These are phyloP conservation scores for Galeruca laticollis DNA, from an alignment of 2,888 invertebrate species.

Conservation along the genomic window DNA sequence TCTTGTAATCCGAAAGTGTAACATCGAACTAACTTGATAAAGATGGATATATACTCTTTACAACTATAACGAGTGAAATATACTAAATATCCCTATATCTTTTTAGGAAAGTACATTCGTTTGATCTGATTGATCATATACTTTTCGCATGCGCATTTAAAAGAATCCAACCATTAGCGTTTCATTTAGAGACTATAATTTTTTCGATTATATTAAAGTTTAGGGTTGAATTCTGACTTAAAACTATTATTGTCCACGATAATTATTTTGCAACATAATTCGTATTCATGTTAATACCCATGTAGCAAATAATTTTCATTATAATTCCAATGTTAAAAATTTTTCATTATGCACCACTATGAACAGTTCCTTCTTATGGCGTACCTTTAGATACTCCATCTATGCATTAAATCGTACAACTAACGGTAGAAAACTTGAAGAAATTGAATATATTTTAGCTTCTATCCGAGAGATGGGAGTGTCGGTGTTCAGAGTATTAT, in stretches of 20 bases:
- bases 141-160: not conserved
- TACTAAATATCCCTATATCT: not conserved
- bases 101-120: not conserved
- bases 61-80: not conserved
- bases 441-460: not conserved
- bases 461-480: not conserved
- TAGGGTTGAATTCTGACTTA: not conserved
- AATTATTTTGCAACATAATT: not conserved
- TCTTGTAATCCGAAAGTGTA: not conserved
- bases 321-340: not conserved
- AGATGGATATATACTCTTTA: slow-evolving; percentile 3
- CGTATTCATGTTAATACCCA: not conserved
- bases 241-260: not conserved
- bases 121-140: not conserved
- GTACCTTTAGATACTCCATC: not conserved
- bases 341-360: not conserved
- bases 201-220: too few relatives aligned
- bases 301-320: not conserved
- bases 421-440: not conserved
- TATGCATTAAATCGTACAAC: not conserved
- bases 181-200: not conserved
- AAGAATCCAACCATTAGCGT: not conserved
- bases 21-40: not conserved
- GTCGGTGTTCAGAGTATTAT: not conserved
- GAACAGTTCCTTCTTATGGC: not conserved